A percentile compares a stretch with the other conserved stretches of the same genome.
These are phyloP conservation scores for Elachura formosa DNA, from an alignment of 2,113 vertebrate genomes.

Conservation along the genomic window DNA sequence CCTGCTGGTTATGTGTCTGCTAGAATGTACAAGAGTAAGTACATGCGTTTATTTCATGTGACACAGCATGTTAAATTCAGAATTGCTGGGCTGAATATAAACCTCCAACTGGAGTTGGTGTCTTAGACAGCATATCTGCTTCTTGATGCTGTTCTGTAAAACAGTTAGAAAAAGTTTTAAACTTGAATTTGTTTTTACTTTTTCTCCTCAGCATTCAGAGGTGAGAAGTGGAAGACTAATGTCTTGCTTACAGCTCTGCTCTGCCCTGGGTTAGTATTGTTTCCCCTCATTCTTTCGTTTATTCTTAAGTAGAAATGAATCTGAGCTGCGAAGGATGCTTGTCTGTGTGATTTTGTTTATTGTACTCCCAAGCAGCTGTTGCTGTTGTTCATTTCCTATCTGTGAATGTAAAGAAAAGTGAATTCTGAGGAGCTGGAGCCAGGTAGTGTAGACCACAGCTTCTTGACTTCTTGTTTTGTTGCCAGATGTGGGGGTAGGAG, in stretches of 20 bases:
- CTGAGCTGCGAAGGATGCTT: not conserved
- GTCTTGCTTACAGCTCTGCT: conserved; percentile 86
- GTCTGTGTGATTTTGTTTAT: not conserved
- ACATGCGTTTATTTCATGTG: not conserved
- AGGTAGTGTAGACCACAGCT: not conserved
- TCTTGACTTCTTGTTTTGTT: not conserved
- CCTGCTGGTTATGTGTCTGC: conserved; percentile 84
- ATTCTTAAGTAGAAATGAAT: not conserved
- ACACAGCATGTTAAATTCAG: not conserved
- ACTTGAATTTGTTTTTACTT: not conserved
- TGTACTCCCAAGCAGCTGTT: not conserved
- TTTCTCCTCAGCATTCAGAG: conserved; percentile 80
- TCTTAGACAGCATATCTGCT: not conserved
- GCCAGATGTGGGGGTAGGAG: not conserved
- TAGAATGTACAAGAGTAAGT: conserved; percentile 86
- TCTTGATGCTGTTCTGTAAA: not conserved
- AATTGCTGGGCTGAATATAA: not conserved
- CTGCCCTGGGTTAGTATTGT: conserved; percentile 81
- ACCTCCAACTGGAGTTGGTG: not conserved
- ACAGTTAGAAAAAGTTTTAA: not conserved
- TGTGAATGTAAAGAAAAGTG: not conserved
- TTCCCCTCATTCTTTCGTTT: not conserved
- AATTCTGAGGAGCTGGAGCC: not conserved
- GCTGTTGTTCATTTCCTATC: not conserved
- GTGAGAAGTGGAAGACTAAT: conserved; percentile 89